Base-by-base conservation (phyloP, 2,888 invertebrate genomes). In the Meteorus cinctellus region DNA sequence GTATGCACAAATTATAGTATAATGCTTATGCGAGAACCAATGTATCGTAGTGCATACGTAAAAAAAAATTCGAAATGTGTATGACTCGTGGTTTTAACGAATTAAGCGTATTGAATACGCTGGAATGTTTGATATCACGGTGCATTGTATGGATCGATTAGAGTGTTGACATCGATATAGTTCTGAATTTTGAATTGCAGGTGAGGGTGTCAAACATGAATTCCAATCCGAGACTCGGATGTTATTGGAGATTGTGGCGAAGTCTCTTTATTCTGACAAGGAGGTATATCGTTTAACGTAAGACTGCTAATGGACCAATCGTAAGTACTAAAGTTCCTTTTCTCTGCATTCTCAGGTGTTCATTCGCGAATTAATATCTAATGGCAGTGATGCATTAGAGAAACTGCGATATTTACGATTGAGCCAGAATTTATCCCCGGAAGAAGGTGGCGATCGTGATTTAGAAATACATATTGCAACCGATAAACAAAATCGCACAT, bases 211-310 rank as follows among this genome's bases (percentile, higher is more conserved):
- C 65, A 95, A 94, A 86, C 95, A 95, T 90, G 97, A 98, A 88
- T 99, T 99, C 89, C 97, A 98, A 90, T 98, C 99, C 0, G 99
- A 99, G 91, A 99, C 98, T 0, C 92, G 95, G 78, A 98, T 98
- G 95, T 90, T 99, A 59, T 90, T 99, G 68, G 98, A 99, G 89
- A 99, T 99, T 90, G 99, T 99, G 0, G 99, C 99, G 0, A 95
- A 97, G 86, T 98, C 98, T 0, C 91, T 99, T 51, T 99, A 99
- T 90, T 98, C 98, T 0, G 98, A 99, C 84, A 98, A 98, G 90
- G 98, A 99, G 92, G 96, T 95, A 89, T 10, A 62, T 69, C 12
- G 29, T 55, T 8, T 1, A 12, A 12, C 41, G 41, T 41, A 41
- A 2, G 12, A 41, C 41, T 41, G 12, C 12, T 12, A 12, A 41